Base-by-base conservation (phyloP, 1,140 invertebrate genomes). In the Gonioctena quinquepunctata region DNA sequence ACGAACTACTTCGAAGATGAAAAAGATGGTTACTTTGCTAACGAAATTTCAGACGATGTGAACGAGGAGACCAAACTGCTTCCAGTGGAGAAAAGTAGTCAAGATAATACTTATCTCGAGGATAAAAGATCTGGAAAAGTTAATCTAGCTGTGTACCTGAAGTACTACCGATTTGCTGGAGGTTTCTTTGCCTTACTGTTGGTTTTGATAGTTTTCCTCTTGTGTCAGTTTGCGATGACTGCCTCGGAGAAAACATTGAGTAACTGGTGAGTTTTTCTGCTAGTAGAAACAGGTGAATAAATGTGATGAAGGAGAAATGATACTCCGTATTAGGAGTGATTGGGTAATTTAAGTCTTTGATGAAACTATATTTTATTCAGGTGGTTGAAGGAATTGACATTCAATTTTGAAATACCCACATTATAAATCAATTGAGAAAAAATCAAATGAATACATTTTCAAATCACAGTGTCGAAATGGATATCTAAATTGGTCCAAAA, bases 31-130 rank as follows among this genome's bases (percentile, higher is more conserved):
- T 48, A 65, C 5, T 18, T n/a, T 33, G 62, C 16, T 4, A 28
- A 13, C 1, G 33, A 68, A 11, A 62, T 50, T 25, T 13, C 42
- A 1, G 50, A 68, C 22, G 33, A 57, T 52, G 56, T 57, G 6
- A 18, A 60, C 52, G 70, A 76, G 61, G 42, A 52, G 13, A 66
- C 73, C 28, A 11, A 61, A 54, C 33, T 74, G 1, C 50, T 77
- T 2, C 28, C 26, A 11, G 50, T 48, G n/a, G 54, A 70, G 26
- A 54, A 69, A 27, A 26, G 13, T 18, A 62, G 49, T 1, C 21
- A 70, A 50, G 52, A 50, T 33, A 74, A 77, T 71, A 19, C 76
- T 4, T 75, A 76, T n/a, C 70, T 76, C 56, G 77, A 79, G 68
- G 62, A 57, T 8, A 77, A 74, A 16, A 68, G 75, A 18, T 23